phyloP scores from a whole-genome alignment of 2,888 invertebrate species.

The Drosophila subsilvestris region DNA sequence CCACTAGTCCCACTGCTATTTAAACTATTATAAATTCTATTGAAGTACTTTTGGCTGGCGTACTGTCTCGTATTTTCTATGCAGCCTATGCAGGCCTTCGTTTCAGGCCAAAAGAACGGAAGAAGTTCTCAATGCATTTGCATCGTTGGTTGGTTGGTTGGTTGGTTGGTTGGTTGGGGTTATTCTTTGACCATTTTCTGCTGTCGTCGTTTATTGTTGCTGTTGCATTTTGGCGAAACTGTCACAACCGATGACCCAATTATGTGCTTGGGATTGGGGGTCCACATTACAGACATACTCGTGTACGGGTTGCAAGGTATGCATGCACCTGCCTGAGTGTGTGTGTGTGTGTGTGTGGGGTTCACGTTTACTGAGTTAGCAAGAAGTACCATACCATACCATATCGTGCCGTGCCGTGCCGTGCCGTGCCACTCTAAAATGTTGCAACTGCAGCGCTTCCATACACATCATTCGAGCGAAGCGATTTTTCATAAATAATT shows the following conservation, averaged over 20 bases:
- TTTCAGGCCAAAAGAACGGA: not conserved
- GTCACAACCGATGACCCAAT: conserved; percentile 70
- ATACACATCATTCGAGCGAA: conserved; percentile 17
- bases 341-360: conserved; percentile 15
- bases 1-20: not conserved
- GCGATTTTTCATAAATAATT: conserved; percentile 58
- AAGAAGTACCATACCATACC: conserved; percentile 54
- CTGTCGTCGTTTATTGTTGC: conserved; percentile 40
- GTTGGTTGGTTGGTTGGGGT: too few species aligned
- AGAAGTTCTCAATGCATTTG: conserved; percentile 46
- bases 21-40: not conserved
- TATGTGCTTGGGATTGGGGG: conserved; percentile 29
- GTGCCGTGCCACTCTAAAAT: conserved; percentile 38
- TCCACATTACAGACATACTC: conserved; percentile 18
- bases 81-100: not conserved
- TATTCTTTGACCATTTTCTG: conserved; percentile 46
- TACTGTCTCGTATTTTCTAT: too few species aligned
- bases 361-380: conserved; percentile 66
- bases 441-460: conserved; percentile 63
- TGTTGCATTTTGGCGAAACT: conserved; percentile 58
- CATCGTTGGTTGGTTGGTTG: too few species aligned
- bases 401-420: too few species aligned
- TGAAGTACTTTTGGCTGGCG: not conserved
- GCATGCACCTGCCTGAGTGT: conserved; percentile 1
- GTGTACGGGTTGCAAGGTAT: not conserved